Conservation (phyloP, 2,888 invertebrate species). For the Cephus runcator region DNA sequence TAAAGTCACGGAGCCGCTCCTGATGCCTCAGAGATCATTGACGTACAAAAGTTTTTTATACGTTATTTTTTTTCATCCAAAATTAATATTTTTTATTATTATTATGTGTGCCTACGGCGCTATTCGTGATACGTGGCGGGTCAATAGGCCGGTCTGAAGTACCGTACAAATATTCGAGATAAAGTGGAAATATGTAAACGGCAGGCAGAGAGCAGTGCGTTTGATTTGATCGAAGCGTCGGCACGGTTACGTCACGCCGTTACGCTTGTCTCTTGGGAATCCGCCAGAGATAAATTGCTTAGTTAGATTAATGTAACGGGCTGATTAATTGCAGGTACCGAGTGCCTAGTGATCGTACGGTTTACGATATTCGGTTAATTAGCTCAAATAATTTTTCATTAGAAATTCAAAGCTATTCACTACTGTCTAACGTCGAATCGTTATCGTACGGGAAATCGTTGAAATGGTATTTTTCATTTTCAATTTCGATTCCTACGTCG, state of each 20-base stretch:
- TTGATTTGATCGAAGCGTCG: neutral
- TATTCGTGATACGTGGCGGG: neutral
- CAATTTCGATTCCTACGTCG: neutral
- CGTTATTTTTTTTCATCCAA: neutral
- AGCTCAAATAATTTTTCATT: neutral
- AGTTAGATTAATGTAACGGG: conserved; percentile 45
- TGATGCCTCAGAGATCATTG: neutral
- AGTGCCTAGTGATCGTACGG: neutral
- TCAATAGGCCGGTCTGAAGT: neutral
- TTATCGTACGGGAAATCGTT: no score
- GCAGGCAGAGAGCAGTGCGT: neutral
- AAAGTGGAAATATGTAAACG: neutral
- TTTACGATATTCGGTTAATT: neutral
- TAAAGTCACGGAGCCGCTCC: conserved; percentile 28
- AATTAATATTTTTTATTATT: neutral
- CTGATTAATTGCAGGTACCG: conserved; percentile 42
- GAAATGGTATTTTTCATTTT: neutral
- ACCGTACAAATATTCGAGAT: neutral
- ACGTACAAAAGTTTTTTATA: neutral
- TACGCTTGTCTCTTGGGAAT: conserved; percentile 24
- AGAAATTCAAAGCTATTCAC: neutral
- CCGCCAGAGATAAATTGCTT: conserved; percentile 33
- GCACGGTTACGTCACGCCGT: neutral
- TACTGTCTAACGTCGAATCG: neutral
- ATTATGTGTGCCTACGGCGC: neutral